These are phyloP conservation scores for Chloroclystis v-ata DNA, from an alignment of 2,888 invertebrate species.

Conservation along the genomic window DNA sequence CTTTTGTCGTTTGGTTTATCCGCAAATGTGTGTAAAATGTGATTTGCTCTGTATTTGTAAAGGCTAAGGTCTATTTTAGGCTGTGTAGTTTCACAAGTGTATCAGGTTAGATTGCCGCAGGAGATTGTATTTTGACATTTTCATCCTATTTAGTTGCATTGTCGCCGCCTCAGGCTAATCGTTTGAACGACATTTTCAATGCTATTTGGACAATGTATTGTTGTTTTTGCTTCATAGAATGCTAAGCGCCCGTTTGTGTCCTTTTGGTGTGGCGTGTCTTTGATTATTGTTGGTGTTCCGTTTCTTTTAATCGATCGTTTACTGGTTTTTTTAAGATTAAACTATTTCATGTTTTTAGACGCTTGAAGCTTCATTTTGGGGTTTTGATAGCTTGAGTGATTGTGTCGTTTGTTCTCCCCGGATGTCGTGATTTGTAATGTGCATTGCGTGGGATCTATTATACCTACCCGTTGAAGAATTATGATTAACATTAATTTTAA, in stretches of 20 bases:
- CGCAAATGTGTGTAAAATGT: not conserved
- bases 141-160: slow-evolving; percentile 69
- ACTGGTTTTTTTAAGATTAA: not conserved
- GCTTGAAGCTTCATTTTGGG: no score
- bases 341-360: not conserved
- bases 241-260: slow-evolving; percentile 18
- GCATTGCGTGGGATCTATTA: not conserved
- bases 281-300: slow-evolving; percentile 7
- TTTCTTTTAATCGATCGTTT: slow-evolving; percentile 3
- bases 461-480: not conserved
- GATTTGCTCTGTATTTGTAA: not conserved
- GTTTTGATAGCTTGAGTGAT: not conserved
- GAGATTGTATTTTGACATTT: slow-evolving; percentile 76
- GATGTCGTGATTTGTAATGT: not conserved
- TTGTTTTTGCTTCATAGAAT: slow-evolving; percentile 28
- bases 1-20: slow-evolving; percentile 30
- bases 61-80: slow-evolving; percentile 25
- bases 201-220: slow-evolving; percentile 28
- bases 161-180: slow-evolving; percentile 64
- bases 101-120: slow-evolving; percentile 50
- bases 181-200: slow-evolving; percentile 43
- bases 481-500: no score
- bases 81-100: slow-evolving; percentile 5
- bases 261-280: slow-evolving; percentile 14
- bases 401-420: not conserved